Conservation (phyloP, 2,888 invertebrate species). For the Cataglyphis rosenhaueri region DNA sequence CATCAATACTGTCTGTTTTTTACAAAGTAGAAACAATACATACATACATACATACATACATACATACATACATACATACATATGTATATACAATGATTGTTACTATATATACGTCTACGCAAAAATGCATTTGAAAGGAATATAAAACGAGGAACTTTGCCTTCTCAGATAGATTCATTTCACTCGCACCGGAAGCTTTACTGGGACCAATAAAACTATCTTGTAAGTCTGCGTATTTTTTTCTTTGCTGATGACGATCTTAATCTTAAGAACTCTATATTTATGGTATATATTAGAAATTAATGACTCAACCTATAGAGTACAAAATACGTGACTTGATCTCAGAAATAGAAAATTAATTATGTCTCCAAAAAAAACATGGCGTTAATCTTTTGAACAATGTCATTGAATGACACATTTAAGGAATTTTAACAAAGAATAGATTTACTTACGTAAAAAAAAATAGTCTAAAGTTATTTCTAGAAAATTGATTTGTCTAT, state of each 20-base stretch:
- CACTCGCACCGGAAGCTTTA: conserved; percentile 63
- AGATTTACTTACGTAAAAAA: conserved; percentile 7
- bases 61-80: not conserved
- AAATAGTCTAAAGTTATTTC: not conserved
- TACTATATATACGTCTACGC: not conserved
- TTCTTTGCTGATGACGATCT: conserved; percentile 47
- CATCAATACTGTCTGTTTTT: conserved; percentile 7
- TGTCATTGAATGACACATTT: not conserved
- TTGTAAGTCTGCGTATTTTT: conserved; percentile 60
- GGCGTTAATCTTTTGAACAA: conserved; percentile 32
- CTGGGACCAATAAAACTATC: conserved; percentile 69
- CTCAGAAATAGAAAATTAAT: conserved; percentile 76
- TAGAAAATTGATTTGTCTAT: not conserved
- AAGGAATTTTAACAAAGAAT: conserved; percentile 34
- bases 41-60: not conserved
- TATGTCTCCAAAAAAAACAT: conserved; percentile 20
- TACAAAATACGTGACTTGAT: conserved; percentile 81
- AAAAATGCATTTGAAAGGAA: conserved; percentile 23
- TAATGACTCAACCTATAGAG: conserved; percentile 78
- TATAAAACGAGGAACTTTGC: conserved; percentile 18
- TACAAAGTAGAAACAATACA: conserved; percentile 22
- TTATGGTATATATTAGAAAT: conserved; percentile 65
- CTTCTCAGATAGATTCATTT: conserved; percentile 45
- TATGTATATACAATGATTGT: not conserved
- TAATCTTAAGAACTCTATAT: conserved; percentile 61